These are phyloP conservation scores for Clunio marinus DNA, from an alignment of 2,888 invertebrate species.

Conservation along the genomic window DNA sequence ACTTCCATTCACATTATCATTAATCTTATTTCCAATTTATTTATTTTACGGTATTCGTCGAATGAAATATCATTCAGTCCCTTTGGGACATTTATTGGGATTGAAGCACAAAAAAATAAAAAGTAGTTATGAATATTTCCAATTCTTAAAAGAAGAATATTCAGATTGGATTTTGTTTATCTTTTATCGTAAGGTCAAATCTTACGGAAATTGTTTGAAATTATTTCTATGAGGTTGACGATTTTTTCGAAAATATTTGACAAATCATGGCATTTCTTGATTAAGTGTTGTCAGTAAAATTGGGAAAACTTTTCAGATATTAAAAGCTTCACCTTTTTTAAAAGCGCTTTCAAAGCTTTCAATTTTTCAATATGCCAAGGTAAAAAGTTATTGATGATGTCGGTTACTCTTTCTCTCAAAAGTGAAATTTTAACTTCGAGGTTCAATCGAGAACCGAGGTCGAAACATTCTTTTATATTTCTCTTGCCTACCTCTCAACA, in stretches of 20 bases:
- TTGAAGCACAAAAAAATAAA: neutral
- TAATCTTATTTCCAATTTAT: slow-evolving; percentile 39
- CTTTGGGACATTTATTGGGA: neutral
- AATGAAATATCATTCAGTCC: slow-evolving; percentile 35
- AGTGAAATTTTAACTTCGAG: no score
- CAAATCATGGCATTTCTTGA: no score
- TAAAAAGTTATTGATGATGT: slow-evolving; percentile 10
- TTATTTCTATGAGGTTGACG: no score
- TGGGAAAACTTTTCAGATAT: no score
- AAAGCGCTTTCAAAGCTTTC: no score
- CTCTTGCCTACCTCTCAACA: neutral
- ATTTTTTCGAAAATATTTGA: no score
- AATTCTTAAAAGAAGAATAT: neutral
- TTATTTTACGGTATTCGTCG: slow-evolving; percentile 36
- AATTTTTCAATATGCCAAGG: neutral
- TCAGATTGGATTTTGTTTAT: neutral
- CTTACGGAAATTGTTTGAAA: no score
- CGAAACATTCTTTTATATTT: neutral
- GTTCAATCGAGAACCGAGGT: neutral
- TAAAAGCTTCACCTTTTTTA: no score
- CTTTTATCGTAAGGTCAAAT: no score
- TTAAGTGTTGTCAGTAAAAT: no score
- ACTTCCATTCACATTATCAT: slow-evolving; percentile 34
- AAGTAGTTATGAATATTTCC: neutral
- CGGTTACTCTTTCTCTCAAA: slow-evolving; percentile 10